Percentiles rank a stretch among this genome's conserved stretches.
Conservation (phyloP, 2,113 vertebrate species). For the Pristiophorus japonicus region DNA sequence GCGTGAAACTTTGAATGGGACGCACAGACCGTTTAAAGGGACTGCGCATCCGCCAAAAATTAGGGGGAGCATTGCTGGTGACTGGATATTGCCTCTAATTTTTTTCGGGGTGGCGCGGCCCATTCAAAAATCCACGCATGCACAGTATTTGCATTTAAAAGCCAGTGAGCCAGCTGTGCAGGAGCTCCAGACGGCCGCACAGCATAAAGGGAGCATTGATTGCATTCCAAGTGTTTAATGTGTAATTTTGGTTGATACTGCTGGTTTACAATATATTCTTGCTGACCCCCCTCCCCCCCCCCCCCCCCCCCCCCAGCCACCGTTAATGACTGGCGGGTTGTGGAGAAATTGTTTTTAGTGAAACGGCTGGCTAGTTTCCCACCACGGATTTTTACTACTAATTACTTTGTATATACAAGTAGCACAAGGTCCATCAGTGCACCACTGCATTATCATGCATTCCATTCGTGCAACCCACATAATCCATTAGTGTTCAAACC, state of each 20-base stretch:
- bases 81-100: no score
- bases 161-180: no score
- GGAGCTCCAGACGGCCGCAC: no score
- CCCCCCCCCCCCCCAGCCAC: no score
- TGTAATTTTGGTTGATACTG: neutral
- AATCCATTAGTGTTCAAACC: neutral
- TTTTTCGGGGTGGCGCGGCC: no score
- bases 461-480: neutral
- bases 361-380: neutral
- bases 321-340: neutral
- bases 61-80: no score
- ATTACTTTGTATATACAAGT: neutral
- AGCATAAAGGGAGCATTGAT: no score
- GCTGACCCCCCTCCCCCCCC: neutral
- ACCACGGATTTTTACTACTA: neutral
- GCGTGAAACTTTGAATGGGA: no score
- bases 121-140: no score
- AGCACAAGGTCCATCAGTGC: neutral
- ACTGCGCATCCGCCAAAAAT: no score
- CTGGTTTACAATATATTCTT: neutral
- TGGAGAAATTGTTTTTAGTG: neutral
- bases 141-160: no score
- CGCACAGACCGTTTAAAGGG: no score
- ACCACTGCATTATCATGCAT: neutral
- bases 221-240: neutral